Evolutionary conservation across 2,888 invertebrate species (phyloP).

Genomic region (Lithosia quadra): DNA sequence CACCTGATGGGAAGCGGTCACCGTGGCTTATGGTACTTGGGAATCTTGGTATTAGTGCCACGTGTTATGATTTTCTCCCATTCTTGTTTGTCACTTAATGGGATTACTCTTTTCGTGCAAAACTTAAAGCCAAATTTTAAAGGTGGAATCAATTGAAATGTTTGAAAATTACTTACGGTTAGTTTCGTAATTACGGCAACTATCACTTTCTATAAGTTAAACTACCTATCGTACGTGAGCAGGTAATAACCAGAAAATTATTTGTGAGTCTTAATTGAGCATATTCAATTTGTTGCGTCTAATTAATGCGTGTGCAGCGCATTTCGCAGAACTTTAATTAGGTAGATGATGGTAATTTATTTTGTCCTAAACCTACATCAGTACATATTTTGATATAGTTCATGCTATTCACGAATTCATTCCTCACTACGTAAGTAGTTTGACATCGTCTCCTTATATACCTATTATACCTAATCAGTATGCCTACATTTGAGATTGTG

Average conservation of each 20-base stretch:
- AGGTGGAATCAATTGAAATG: no score
- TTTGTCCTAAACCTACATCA: constrained; percentile 1
- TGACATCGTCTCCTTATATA: no score
- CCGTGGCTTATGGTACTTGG: no score
- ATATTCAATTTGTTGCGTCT: constrained; percentile 31
- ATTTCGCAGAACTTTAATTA: not conserved
- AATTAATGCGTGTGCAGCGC: constrained; percentile 42
- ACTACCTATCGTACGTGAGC: not conserved
- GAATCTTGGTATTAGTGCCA: no score
- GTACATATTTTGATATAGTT: not conserved
- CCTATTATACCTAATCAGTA: no score
- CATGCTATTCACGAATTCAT: not conserved
- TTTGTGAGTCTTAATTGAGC: not conserved
- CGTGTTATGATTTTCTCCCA: no score
- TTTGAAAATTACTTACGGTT: not conserved
- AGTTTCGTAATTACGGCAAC: not conserved
- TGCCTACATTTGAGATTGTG: no score
- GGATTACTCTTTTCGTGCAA: no score
- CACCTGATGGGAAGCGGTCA: no score
- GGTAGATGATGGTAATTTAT: not conserved
- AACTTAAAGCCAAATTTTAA: no score
- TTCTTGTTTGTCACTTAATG: no score
- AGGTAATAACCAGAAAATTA: not conserved
- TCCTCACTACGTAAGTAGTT: no score
- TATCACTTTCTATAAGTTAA: not conserved